Evolutionary conservation across 1,140 invertebrate species (phyloP), one percentile per base, ranked within the genome.

Genomic region (Heliconius congener): DNA sequence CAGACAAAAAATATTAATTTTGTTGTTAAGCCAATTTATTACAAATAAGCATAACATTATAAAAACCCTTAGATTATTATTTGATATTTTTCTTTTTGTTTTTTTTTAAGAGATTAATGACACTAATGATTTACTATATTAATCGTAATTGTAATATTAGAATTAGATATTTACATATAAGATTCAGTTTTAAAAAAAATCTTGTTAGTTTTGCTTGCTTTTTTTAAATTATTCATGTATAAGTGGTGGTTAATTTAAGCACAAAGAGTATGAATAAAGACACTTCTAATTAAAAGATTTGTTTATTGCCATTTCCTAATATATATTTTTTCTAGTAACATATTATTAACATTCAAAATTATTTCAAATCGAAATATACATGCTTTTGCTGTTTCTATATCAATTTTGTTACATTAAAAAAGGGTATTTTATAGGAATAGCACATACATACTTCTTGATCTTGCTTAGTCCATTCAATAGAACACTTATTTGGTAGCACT

Each of bases 201-300:
- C 9, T 66, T 4, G 23, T 27, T 30, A 27, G 23, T 66, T 23
- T 23, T 11, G 27, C 5, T 13, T 66, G 11, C 27, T 66, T 66
- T 66, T n/a, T 66, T 30, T 66, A 30, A 66, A 66, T 66, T 27
- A 66, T 60, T 66, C 23, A 66, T 66, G 27, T 23, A 13, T 66
- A 30, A 30, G 11, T 66, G 60, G 60, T 66, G 60, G 60, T 66
- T 66, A 23, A 66, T 30, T 11, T 66, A 66, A 30, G 60, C 27
- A 66, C 60, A 66, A 66, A 66, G 60, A 66, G 60, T 27, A 66
- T 66, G 60, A 66, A 66, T 66, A 66, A 66, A 66, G 9, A 27
- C 60, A 66, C 60, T 27, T 66, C 23, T 66, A 57, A 30, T 66
- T 27, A 66, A 30, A 66, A 27, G 3, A 13, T 5, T 30, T 27